Evolutionary conservation across 2,797 vertebrate species (phyloP).

Genomic region (Helicolenus hilgendorfi): DNA sequence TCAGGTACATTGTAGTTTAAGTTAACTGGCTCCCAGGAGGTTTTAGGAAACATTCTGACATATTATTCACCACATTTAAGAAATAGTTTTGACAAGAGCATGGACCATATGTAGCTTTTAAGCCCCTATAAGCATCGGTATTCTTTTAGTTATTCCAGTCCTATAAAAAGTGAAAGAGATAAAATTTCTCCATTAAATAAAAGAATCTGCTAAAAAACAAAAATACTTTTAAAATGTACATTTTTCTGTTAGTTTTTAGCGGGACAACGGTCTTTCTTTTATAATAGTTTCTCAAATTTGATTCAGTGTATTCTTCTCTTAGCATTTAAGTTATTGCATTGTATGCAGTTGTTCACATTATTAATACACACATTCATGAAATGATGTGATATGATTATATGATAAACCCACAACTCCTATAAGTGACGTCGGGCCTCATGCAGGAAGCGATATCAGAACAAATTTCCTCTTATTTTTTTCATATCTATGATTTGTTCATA

Average conservation of each 20-base stretch:
- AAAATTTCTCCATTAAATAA: not conserved
- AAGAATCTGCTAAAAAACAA: not conserved
- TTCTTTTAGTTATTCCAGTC: too few relatives aligned
- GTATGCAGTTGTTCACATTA: not conserved
- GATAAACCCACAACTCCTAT: not conserved
- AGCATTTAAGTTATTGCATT: not conserved
- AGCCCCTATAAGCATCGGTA: too few relatives aligned
- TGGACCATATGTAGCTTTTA: too few relatives aligned
- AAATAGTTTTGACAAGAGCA: not conserved
- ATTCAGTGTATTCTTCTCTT: not conserved
- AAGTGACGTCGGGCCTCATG: not conserved
- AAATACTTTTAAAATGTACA: not conserved
- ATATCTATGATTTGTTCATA: too few relatives aligned
- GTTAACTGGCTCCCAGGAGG: not conserved
- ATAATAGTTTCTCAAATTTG: not conserved
- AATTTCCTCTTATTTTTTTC: not conserved
- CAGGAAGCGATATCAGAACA: not conserved
- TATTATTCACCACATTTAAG: not conserved
- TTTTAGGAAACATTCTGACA: not conserved
- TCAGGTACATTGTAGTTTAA: not conserved
- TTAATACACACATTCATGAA: not conserved
- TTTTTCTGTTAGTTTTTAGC: not conserved
- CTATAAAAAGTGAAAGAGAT: too few relatives aligned
- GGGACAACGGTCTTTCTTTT: not conserved
- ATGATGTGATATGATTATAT: not conserved